These are phyloP conservation scores for Augochlorella aurata DNA, from an alignment of 2,888 invertebrate genomes.

Conservation along the genomic window DNA sequence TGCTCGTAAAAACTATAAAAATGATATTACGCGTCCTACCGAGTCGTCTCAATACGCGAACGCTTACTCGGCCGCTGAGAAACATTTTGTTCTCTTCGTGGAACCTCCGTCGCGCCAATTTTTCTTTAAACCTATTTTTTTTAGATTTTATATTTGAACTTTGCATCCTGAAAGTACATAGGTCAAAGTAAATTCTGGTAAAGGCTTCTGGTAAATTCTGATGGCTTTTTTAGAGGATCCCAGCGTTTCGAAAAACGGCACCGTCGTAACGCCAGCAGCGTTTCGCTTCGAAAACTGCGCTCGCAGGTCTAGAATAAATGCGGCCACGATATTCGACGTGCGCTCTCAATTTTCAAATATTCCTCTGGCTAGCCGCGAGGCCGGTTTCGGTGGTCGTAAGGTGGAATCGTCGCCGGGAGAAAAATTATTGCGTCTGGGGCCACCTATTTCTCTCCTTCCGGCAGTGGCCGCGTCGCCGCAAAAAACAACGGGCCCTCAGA, in stretches of 20 bases:
- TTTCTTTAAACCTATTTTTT: background rate
- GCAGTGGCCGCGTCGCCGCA: background rate
- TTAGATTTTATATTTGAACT: no score
- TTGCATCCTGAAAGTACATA: no score
- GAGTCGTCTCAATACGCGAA: constrained; percentile 9
- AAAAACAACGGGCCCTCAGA: constrained; percentile 12
- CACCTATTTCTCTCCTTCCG: constrained; percentile 7
- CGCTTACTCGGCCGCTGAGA: background rate
- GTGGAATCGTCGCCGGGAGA: background rate
- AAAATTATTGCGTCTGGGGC: background rate
- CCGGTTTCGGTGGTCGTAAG: background rate
- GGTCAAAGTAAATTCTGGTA: no score
- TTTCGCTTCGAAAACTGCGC: background rate
- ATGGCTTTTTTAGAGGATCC: no score
- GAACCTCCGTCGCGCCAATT: background rate
- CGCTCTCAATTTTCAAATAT: background rate
- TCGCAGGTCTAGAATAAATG: background rate
- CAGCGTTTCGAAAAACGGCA: background rate
- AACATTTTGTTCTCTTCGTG: background rate
- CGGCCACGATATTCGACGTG: background rate
- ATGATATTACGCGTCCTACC: constrained; percentile 19
- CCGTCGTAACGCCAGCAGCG: background rate
- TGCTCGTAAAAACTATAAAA: constrained; percentile 26
- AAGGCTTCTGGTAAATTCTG: no score
- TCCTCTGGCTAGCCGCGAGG: background rate